These are phyloP conservation scores for Macrobrachium nipponense DNA, from an alignment of 1,140 invertebrate genomes.

Conservation along the genomic window DNA sequence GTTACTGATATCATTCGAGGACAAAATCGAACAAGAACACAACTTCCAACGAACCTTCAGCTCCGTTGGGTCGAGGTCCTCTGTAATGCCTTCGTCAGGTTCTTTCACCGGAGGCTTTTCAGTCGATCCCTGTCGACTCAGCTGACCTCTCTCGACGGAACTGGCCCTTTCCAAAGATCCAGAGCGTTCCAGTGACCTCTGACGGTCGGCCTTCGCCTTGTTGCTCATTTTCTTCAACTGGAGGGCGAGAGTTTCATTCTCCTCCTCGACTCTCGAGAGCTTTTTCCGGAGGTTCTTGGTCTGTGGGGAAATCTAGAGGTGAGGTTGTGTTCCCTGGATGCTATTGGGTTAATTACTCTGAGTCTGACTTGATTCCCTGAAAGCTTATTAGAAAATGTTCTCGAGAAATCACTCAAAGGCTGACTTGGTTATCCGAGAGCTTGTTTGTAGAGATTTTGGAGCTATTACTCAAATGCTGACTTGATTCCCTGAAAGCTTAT, in stretches of 20 bases:
- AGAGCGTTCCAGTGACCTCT: slow-evolving; percentile 62
- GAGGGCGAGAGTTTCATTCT: slow-evolving; percentile 91
- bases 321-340: no score
- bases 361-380: no score
- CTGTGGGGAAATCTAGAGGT: slow-evolving; percentile 67
- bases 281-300: slow-evolving; percentile 86
- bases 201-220: slow-evolving; percentile 66
- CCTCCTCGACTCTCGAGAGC: slow-evolving; percentile 87
- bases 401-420: no score
- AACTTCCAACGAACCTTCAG: slow-evolving; percentile 41
- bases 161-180: slow-evolving; percentile 52
- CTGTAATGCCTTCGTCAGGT: slow-evolving; percentile 52
- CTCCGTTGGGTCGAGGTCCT: slow-evolving; percentile 63
- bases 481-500: no score
- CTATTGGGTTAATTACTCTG: no score
- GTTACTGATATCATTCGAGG: background rate
- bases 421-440: no score
- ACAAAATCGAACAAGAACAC: background rate
- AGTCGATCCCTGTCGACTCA: slow-evolving; percentile 60
- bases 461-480: no score
- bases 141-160: slow-evolving; percentile 55
- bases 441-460: no score
- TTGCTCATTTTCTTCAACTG: slow-evolving; percentile 93
- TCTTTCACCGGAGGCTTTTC: slow-evolving; percentile 59
- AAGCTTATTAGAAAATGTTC: no score